These are phyloP conservation scores for Tinamus guttatus DNA, from an alignment of 2,113 vertebrate genomes.

Conservation along the genomic window DNA sequence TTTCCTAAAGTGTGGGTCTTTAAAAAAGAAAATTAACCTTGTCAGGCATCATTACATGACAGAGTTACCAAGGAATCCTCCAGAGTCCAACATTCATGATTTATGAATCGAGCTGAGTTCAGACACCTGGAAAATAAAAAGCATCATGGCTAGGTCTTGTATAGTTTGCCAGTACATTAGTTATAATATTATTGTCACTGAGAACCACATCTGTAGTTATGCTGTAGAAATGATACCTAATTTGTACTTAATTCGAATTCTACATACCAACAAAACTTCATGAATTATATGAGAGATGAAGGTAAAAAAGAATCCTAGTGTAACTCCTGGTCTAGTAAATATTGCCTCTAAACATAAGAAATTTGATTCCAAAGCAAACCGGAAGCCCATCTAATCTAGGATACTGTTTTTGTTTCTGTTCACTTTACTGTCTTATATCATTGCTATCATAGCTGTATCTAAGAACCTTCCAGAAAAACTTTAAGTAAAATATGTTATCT, in stretches of 20 bases:
- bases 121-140: slow-evolving; percentile 72
- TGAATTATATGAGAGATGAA: neutral
- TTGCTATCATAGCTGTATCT: neutral
- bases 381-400: neutral
- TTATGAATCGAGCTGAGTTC: slow-evolving; percentile 60
- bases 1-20: neutral
- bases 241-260: neutral
- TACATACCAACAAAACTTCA: neutral
- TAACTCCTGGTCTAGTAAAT: neutral
- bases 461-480: neutral
- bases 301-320: neutral
- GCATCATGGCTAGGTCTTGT: slow-evolving; percentile 17
- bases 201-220: neutral
- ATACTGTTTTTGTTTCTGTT: neutral
- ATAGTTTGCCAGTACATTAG: slow-evolving; percentile 53
- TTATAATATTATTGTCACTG: slow-evolving; percentile 53
- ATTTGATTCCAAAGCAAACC: neutral
- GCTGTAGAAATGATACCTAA: neutral
- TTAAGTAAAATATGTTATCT: neutral
- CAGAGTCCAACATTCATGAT: slow-evolving; percentile 44
- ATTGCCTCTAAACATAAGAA: neutral
- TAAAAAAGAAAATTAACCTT: slow-evolving; percentile 44
- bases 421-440: neutral
- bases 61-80: slow-evolving; percentile 27
- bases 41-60: slow-evolving; percentile 49